phyloP scores from a whole-genome alignment of 2,888 invertebrate genomes.

The Zootermopsis nevadensis region DNA sequence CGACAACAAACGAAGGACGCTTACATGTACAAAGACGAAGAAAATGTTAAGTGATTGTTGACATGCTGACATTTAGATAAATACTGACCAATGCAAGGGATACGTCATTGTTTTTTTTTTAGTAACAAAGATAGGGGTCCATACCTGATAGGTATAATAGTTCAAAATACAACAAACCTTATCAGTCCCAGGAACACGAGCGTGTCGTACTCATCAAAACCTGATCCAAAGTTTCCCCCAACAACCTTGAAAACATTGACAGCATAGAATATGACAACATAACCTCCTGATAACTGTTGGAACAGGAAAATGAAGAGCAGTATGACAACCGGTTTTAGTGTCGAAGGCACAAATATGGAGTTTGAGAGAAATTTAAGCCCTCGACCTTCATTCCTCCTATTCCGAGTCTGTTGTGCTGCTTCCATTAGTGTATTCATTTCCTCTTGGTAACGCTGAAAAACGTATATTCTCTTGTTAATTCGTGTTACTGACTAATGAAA shows the following conservation, averaged over 20 bases:
- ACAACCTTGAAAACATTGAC: slow-evolving; percentile 66
- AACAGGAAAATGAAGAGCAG: slow-evolving; percentile 65
- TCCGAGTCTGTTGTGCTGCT: not conserved
- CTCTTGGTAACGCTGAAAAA: slow-evolving; percentile 43
- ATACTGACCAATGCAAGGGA: no score
- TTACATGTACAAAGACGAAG: no score
- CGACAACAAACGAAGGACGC: no score
- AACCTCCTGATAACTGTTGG: slow-evolving; percentile 70
- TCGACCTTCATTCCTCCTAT: not conserved
- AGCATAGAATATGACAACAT: slow-evolving; percentile 71
- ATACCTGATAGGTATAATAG: no score
- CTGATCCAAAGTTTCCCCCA: slow-evolving; percentile 62
- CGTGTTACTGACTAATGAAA: no score
- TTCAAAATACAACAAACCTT: slow-evolving; percentile 48
- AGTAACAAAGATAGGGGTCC: no score
- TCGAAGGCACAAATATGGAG: slow-evolving; percentile 54
- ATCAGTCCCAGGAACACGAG: slow-evolving; percentile 64
- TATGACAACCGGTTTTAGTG: slow-evolving; percentile 66
- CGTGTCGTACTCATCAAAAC: slow-evolving; percentile 65
- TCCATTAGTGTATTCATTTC: slow-evolving; percentile 10
- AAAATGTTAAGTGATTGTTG: no score
- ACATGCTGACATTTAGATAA: no score
- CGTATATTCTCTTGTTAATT: not conserved
- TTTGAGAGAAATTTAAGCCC: not conserved
- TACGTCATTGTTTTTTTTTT: no score